Percentiles rank a stretch among this genome's conserved stretches.
These are phyloP conservation scores for Hypsibius dujardini DNA, from an alignment of 1,140 invertebrate genomes.

Conservation along the genomic window DNA sequence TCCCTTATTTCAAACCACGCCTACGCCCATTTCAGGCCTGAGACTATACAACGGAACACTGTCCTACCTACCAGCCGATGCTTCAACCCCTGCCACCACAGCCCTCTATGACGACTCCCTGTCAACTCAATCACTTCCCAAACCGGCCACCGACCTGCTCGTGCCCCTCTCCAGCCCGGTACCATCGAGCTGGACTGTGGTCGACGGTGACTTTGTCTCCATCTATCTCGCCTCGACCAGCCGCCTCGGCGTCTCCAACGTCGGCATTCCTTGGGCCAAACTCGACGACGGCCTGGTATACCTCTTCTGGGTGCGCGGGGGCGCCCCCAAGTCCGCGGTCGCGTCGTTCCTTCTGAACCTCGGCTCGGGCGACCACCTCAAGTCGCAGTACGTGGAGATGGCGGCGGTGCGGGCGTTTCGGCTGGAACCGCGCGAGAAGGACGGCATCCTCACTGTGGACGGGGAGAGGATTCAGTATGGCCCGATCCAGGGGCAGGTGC, in stretches of 20 bases:
- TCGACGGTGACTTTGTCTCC: conserved; percentile 41
- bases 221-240: conserved; percentile 10
- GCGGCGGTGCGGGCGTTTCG: conserved; percentile 69
- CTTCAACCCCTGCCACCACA: neutral
- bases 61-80: conserved; percentile 37
- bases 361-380: conserved; percentile 50
- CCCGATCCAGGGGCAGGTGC: conserved; percentile 63
- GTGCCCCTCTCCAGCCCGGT: conserved; percentile 49
- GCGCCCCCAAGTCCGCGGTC: conserved; percentile 45
- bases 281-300: conserved; percentile 76
- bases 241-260: neutral
- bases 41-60: conserved; percentile 39
- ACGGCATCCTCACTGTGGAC: conserved; percentile 67
- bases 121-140: neutral
- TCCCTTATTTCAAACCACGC: no score
- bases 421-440: conserved; percentile 50
- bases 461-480: conserved; percentile 64
- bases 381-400: conserved; percentile 42
- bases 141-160: conserved; percentile 14
- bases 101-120: conserved; percentile 13
- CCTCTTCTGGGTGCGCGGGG: conserved; percentile 58
- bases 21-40: conserved; percentile 31
- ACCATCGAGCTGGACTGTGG: conserved; percentile 52
- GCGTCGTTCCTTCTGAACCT: conserved; percentile 51
- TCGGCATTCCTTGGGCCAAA: conserved; percentile 38